These are phyloP conservation scores for Cyclophora albipunctata DNA, from an alignment of 2,888 invertebrate species.

Conservation along the genomic window DNA sequence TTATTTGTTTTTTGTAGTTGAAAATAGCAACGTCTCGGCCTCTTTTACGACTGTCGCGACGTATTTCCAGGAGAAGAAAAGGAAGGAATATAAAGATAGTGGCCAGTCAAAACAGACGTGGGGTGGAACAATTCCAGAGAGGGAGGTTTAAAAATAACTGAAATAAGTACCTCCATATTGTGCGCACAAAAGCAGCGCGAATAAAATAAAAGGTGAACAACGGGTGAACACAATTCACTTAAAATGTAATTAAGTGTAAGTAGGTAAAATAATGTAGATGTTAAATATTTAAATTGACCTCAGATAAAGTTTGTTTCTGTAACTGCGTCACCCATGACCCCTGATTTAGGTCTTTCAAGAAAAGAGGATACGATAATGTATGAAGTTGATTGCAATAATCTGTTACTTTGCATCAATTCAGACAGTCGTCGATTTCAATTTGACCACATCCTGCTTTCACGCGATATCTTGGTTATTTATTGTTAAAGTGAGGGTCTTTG, in stretches of 20 bases:
- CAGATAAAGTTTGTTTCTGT: too few relatives aligned
- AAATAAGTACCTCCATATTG: too few relatives aligned
- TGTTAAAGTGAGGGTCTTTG: constrained; percentile 26
- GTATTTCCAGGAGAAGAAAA: constrained; percentile 52
- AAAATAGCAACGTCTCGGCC: constrained; percentile 46
- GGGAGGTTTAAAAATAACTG: too few relatives aligned
- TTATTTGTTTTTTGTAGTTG: constrained; percentile 13
- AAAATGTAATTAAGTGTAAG: background rate
- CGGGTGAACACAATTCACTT: too few relatives aligned
- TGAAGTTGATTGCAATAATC: constrained; percentile 65
- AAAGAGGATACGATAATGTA: constrained; percentile 56
- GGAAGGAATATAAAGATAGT: too few relatives aligned
- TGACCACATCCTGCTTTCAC: constrained; percentile 69
- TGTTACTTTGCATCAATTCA: constrained; percentile 64
- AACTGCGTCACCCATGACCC: constrained; percentile 19
- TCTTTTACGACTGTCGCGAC: constrained; percentile 30
- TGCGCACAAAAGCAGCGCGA: too few relatives aligned
- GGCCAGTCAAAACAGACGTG: too few relatives aligned
- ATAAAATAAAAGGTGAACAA: too few relatives aligned
- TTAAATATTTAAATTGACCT: too few relatives aligned
- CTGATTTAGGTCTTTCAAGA: constrained; percentile 30
- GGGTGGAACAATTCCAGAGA: too few relatives aligned
- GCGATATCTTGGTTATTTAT: constrained; percentile 51
- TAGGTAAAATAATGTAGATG: background rate
- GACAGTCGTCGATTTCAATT: constrained; percentile 68